phyloP scores from a whole-genome alignment of 2,888 invertebrate species.

The Strigamia crassipes region DNA sequence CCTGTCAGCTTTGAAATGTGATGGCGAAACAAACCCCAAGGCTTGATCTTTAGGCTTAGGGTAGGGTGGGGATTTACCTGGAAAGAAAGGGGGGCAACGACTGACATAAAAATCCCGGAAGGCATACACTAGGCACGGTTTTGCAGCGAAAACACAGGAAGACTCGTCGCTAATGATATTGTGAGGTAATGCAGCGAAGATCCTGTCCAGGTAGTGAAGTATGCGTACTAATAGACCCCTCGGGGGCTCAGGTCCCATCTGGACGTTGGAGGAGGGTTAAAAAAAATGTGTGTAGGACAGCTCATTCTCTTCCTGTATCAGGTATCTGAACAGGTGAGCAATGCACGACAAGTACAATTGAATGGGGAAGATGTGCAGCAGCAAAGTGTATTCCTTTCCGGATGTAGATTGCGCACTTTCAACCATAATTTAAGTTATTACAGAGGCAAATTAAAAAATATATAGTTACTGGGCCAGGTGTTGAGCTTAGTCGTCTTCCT shows the following conservation, averaged over 20 bases:
- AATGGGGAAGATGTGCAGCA: background rate
- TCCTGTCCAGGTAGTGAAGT: background rate
- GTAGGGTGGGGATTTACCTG: slow-evolving; percentile 14
- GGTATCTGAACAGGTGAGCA: slow-evolving; percentile 10
- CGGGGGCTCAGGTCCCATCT: background rate
- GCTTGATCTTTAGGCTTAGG: background rate
- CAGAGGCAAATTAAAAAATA: background rate
- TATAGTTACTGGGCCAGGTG: background rate
- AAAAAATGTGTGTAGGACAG: slow-evolving; percentile 6
- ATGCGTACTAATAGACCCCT: background rate
- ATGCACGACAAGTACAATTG: background rate
- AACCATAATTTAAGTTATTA: slow-evolving; percentile 10
- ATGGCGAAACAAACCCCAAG: background rate
- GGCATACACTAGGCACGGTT: background rate
- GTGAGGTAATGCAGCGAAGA: slow-evolving; percentile 21
- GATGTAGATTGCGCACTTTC: background rate
- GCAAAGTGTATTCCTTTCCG: background rate
- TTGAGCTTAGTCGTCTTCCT: background rate
- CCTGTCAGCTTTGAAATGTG: slow-evolving; percentile 4
- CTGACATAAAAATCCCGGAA: background rate
- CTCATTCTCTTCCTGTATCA: background rate
- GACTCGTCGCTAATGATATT: slow-evolving; percentile 21
- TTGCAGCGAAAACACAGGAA: slow-evolving; percentile 7
- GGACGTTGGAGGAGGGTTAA: background rate
- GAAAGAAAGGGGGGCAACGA: slow-evolving; percentile 21